Evolutionary conservation across 2,888 invertebrate species (phyloP).

Genomic region (Lithophane ornitopus): DNA sequence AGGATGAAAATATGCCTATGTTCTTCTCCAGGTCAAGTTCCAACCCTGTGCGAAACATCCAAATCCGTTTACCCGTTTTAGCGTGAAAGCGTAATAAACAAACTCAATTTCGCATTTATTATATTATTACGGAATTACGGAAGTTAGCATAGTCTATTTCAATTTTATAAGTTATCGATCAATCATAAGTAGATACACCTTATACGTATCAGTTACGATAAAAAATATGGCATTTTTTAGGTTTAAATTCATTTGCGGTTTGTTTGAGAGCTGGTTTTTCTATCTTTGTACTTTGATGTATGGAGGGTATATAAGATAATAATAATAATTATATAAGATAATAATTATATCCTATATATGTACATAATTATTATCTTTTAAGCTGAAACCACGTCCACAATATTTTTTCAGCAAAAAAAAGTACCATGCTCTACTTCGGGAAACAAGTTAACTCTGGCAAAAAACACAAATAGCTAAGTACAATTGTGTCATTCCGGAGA

Average conservation of each 20-base stretch:
- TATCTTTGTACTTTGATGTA: not conserved
- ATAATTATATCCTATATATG: no score
- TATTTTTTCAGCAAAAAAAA: not conserved
- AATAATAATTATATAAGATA: no score
- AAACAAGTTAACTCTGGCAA: not conserved
- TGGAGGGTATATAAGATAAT: no score
- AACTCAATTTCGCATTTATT: no score
- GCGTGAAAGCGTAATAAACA: no score
- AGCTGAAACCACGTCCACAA: not conserved
- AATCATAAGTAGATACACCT: conserved; percentile 11
- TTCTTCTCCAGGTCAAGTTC: no score
- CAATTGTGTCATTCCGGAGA: not conserved
- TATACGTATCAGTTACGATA: conserved; percentile 31
- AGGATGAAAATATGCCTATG: no score
- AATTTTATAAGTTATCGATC: conserved; percentile 11
- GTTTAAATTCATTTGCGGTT: conserved; percentile 18
- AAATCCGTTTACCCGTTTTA: no score
- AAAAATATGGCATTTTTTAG: conserved; percentile 17
- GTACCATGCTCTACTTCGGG: not conserved
- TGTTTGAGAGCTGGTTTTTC: conserved; percentile 10
- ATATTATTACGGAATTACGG: no score
- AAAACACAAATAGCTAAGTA: not conserved
- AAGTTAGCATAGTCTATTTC: not conserved
- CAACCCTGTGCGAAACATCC: no score
- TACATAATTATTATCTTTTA: not conserved